A percentile compares a stretch with the other conserved stretches of the same genome.
These are phyloP conservation scores for Didymodactylos carnosus DNA, from an alignment of 2,888 invertebrate genomes.

Conservation along the genomic window DNA sequence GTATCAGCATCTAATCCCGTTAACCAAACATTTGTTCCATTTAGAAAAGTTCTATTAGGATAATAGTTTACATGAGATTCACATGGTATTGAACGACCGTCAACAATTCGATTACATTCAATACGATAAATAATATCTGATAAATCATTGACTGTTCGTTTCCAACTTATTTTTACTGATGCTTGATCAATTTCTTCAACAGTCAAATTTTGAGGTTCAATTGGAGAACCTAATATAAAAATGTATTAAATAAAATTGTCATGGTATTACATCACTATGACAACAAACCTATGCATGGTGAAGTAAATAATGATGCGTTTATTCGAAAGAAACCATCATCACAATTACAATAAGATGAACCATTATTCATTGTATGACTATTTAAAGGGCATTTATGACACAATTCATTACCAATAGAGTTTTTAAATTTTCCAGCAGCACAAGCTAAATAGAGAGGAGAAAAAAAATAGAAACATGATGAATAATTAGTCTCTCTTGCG, in stretches of 20 bases:
- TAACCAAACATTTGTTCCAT: background rate
- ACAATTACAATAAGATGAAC: constrained; percentile 1
- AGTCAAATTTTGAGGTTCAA: constrained; percentile 9
- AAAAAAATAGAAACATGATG: background rate
- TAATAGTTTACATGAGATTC: background rate
- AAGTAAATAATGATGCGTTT: background rate
- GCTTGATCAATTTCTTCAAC: constrained; percentile 9
- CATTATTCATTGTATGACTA: background rate
- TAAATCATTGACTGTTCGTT: background rate
- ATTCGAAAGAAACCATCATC: constrained; percentile 6
- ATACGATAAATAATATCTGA: background rate
- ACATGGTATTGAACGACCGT: background rate
- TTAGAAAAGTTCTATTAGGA: background rate
- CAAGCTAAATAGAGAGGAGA: constrained; percentile 10
- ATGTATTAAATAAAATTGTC: background rate
- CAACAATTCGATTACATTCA: no score
- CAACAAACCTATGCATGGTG: constrained; percentile 1
- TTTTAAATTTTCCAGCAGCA: constrained; percentile 5
- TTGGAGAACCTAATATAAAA: constrained; percentile 2
- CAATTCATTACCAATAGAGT: background rate
- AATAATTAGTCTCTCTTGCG: no score
- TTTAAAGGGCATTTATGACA: constrained; percentile 6
- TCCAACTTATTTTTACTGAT: constrained; percentile 7
- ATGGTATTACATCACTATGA: background rate
- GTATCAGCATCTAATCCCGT: background rate